phyloP scores from a whole-genome alignment of 2,888 invertebrate species.

The Drosophila anomelani region DNA sequence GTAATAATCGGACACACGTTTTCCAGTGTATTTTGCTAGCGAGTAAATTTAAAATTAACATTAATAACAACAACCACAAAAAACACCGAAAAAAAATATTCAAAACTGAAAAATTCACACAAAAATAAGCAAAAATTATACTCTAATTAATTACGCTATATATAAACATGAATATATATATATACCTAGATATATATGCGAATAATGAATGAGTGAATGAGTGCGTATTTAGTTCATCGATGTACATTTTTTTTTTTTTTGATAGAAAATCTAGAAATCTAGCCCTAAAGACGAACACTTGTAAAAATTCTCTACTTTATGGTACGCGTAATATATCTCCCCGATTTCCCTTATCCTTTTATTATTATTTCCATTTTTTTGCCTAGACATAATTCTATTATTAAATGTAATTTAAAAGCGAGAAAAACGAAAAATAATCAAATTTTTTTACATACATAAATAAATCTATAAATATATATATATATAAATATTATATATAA shows the following conservation, averaged over 20 bases:
- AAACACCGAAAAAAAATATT: conserved; percentile 35
- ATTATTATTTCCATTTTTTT: conserved; percentile 37
- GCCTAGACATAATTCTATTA: conserved; percentile 69
- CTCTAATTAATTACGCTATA: conserved; percentile 42
- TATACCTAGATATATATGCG: conserved; percentile 24
- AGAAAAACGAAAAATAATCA: conserved; percentile 64
- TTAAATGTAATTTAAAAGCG: conserved; percentile 68
- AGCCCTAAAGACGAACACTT: conserved; percentile 71
- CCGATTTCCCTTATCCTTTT: background rate
- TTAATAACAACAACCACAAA: background rate
- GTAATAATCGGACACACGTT: conserved; percentile 59
- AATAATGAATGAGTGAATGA: too few species aligned
- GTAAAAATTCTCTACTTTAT: conserved; percentile 57
- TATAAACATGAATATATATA: too few species aligned
- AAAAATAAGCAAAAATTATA: conserved; percentile 57
- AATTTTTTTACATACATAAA: conserved; percentile 77
- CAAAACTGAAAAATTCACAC: conserved; percentile 34
- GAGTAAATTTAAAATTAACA: conserved; percentile 4
- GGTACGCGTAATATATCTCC: conserved; percentile 21
- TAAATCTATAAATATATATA: conserved; percentile 46
- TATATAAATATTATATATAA: conserved; percentile 52
- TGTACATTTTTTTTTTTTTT: conserved; percentile 59
- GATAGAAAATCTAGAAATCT: conserved; percentile 60
- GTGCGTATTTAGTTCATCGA: conserved; percentile 70
- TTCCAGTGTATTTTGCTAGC: conserved; percentile 75